Percentiles rank a stretch among this genome's conserved stretches.
Conservation (phyloP, 2,888 invertebrate genomes). For the Lissocephala sabroskyi region DNA sequence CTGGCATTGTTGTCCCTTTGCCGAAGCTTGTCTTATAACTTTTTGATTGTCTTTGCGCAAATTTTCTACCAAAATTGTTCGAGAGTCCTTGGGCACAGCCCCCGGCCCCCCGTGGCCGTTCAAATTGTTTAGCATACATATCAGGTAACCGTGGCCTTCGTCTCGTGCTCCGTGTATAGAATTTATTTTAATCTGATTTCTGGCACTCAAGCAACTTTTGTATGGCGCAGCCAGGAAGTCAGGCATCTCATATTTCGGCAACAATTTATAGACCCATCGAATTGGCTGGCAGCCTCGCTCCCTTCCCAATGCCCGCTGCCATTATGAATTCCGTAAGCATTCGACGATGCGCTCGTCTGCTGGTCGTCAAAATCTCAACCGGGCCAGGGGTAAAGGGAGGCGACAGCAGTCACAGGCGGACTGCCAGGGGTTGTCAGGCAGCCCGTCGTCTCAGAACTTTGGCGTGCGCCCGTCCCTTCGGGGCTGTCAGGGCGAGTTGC, state of each 20-base stretch:
- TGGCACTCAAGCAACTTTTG: slow-evolving; percentile 49
- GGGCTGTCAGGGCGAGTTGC: no score
- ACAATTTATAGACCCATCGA: slow-evolving; percentile 36
- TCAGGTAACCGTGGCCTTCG: not conserved
- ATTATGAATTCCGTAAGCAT: no score
- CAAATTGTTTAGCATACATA: not conserved
- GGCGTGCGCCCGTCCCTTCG: slow-evolving; percentile 10
- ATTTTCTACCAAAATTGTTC: slow-evolving; percentile 56
- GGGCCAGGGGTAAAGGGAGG: no score
- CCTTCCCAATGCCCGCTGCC: not conserved
- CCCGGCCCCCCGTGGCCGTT: not conserved
- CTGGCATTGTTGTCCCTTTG: slow-evolving; percentile 39
- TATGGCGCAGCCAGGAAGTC: slow-evolving; percentile 34
- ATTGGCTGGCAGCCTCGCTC: slow-evolving; percentile 19
- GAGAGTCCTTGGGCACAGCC: slow-evolving; percentile 22
- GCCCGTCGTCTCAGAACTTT: slow-evolving; percentile 25
- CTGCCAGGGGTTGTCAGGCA: no score
- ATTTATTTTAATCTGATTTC: slow-evolving; percentile 57
- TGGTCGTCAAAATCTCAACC: no score
- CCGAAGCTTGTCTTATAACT: slow-evolving; percentile 62
- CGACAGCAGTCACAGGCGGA: no score
- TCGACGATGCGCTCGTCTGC: no score
- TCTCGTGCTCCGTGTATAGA: slow-evolving; percentile 30
- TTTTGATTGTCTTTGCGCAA: slow-evolving; percentile 66
- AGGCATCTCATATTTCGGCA: slow-evolving; percentile 34